These are phyloP conservation scores for Phacellophora camtschatica DNA, from an alignment of 30 jellyfish, hydroid and myxozoan species.

Conservation along the genomic window DNA sequence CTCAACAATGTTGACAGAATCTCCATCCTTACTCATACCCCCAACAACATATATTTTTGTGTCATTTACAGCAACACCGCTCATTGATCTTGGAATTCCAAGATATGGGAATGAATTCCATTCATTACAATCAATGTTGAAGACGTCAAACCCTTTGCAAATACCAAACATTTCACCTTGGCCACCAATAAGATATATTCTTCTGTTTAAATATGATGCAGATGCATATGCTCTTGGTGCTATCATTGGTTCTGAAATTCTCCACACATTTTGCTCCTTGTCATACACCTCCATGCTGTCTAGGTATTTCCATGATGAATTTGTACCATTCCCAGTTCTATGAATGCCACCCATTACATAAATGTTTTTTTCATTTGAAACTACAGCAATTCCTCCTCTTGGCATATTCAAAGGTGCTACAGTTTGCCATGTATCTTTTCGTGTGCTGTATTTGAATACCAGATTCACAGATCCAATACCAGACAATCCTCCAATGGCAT, in stretches of 20 bases:
- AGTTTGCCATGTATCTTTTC: conserved; percentile 88
- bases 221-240: conserved; percentile 89
- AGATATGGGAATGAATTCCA: conserved; percentile 85
- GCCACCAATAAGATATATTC: conserved; percentile 89
- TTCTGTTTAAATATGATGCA: conserved; percentile 70
- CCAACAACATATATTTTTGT: conserved; percentile 80
- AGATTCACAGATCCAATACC: conserved; percentile 73
- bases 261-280: conserved; percentile 70
- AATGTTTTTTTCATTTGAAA: conserved; percentile 64
- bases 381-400: conserved; percentile 84
- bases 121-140: conserved; percentile 57
- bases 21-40: conserved; percentile 90
- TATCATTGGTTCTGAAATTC: conserved; percentile 42
- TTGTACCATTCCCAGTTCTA: conserved; percentile 66
- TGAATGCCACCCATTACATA: conserved; percentile 92
- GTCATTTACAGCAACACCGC: conserved; percentile 83
- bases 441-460: conserved; percentile 73
- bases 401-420: conserved; percentile 76
- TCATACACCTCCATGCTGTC: conserved; percentile 83
- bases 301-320: conserved; percentile 82
- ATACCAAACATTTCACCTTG: conserved; percentile 85
- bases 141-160: conserved; percentile 84
- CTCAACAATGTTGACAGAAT: conserved; percentile 82
- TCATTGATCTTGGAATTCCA: conserved; percentile 89
- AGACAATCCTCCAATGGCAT: conserved; percentile 85